Percentiles rank a stretch among this genome's conserved stretches.
Conservation (phyloP, 1,140 invertebrate species). For the Onthophagus taurus region DNA sequence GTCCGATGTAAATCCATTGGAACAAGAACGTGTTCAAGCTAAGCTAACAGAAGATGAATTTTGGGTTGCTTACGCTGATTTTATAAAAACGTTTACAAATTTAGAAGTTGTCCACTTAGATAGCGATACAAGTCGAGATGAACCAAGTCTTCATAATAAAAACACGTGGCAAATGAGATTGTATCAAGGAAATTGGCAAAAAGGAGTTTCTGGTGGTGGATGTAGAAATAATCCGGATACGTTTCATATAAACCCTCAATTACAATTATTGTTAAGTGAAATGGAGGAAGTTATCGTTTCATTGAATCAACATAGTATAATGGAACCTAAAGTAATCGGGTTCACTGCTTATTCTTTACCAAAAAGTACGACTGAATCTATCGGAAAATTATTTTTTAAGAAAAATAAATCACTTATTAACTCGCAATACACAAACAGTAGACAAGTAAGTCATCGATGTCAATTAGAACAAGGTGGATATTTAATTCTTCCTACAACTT, state of each 20-base stretch:
- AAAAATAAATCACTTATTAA: slow-evolving; percentile 81
- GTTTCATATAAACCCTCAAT: slow-evolving; percentile 88
- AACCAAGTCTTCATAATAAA: slow-evolving; percentile 68
- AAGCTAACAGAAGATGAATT: slow-evolving; percentile 55
- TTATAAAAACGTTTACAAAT: slow-evolving; percentile 72
- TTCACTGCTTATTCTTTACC: slow-evolving; percentile 77
- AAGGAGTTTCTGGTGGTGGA: slow-evolving; percentile 81
- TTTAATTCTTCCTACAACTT: slow-evolving; percentile 81
- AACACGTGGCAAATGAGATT: slow-evolving; percentile 76
- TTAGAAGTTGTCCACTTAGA: slow-evolving; percentile 83
- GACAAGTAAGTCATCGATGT: slow-evolving; percentile 65
- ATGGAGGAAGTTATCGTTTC: slow-evolving; percentile 80
- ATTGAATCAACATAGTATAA: slow-evolving; percentile 81
- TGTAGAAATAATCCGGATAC: slow-evolving; percentile 87
- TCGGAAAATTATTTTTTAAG: slow-evolving; percentile 72
- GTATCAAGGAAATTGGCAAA: slow-evolving; percentile 79
- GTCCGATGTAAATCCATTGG: slow-evolving; percentile 62
- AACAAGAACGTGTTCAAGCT: slow-evolving; percentile 60
- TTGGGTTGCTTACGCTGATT: slow-evolving; percentile 80
- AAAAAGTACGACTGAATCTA: slow-evolving; percentile 57
- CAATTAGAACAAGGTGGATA: slow-evolving; percentile 75
- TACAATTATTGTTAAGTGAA: slow-evolving; percentile 70
- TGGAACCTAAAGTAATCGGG: slow-evolving; percentile 90
- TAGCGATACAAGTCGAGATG: slow-evolving; percentile 73
- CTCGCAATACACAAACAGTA: slow-evolving; percentile 84